A percentile compares a stretch with the other conserved stretches of the same genome.
Conservation (phyloP, 2,797 vertebrate genomes). For the Micrastur ruficollis region DNA sequence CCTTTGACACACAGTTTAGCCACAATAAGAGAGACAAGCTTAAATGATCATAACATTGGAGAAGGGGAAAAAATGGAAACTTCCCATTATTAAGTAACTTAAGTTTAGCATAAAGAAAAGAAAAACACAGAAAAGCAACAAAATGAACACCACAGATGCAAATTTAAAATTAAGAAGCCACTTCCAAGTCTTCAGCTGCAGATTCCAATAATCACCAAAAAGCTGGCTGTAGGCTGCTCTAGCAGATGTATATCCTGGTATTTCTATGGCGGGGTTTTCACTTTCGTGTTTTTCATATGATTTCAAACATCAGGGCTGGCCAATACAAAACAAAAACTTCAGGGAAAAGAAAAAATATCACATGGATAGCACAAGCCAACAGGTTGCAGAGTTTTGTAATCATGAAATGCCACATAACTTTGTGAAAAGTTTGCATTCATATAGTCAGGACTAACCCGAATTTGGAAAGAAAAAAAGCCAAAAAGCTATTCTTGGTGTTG, state of each 20-base stretch:
- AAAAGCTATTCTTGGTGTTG: neutral
- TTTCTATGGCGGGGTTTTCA: neutral
- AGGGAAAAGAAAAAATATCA: fast-evolving
- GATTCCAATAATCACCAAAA: neutral
- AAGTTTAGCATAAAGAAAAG: neutral
- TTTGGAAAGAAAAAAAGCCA: conserved; percentile 15
- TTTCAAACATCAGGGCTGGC: neutral
- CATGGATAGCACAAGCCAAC: neutral
- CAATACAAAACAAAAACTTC: neutral
- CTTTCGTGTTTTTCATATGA: neutral
- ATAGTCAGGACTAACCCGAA: neutral
- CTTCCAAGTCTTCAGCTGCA: neutral
- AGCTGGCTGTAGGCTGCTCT: neutral
- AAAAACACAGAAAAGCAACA: fast-evolving
- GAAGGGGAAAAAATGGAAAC: fast-evolving
- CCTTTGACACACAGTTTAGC: neutral
- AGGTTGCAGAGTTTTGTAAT: neutral
- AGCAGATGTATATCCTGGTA: neutral
- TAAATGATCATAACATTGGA: neutral
- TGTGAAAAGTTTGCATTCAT: neutral
- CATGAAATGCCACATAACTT: neutral
- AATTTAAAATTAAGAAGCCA: neutral
- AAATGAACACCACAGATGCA: neutral
- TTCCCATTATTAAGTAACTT: neutral
- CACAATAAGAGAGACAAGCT: neutral